Evolutionary conservation across 1,140 invertebrate species (phyloP).

Genomic region (Anthonomus grandis): DNA sequence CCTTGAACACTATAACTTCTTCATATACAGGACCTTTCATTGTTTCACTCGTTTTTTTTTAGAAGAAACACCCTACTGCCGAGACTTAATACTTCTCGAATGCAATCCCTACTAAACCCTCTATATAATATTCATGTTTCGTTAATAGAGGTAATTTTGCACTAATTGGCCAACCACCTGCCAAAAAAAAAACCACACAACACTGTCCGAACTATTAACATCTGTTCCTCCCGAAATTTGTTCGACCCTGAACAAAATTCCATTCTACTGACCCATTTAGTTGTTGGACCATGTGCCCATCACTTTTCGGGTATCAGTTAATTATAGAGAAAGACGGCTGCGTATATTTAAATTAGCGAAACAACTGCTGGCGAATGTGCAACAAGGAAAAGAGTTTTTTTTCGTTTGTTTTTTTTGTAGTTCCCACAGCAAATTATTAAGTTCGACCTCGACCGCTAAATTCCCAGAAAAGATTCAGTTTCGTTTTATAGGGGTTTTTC

Average conservation of each 20-base stretch:
- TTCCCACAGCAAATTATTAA: slow-evolving; percentile 6
- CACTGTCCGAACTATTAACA: too few relatives aligned
- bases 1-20: too few relatives aligned
- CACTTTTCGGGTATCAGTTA: slow-evolving; percentile 17
- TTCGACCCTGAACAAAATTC: slow-evolving; percentile 22
- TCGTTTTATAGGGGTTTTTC: slow-evolving; percentile 10
- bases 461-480: slow-evolving; percentile 19
- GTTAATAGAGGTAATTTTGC: too few relatives aligned
- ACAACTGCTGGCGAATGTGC: slow-evolving; percentile 15
- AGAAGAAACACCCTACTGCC: too few relatives aligned
- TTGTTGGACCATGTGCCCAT: slow-evolving; percentile 8
- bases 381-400: too few relatives aligned
- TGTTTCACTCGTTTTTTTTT: too few relatives aligned
- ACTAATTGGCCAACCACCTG: too few relatives aligned
- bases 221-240: slow-evolving; percentile 16
- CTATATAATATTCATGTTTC: too few relatives aligned
- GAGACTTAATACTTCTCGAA: too few relatives aligned
- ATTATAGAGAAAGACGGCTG: slow-evolving; percentile 19
- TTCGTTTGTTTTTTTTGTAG: background rate
- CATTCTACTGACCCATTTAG: slow-evolving; percentile 21
- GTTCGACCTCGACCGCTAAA: background rate
- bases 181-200: slow-evolving; percentile 7
- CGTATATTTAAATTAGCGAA: slow-evolving; percentile 8
- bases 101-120: too few relatives aligned
- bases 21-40: too few relatives aligned